phyloP scores from a whole-genome alignment of 1,140 invertebrate genomes.

The Bombus ignitus region DNA sequence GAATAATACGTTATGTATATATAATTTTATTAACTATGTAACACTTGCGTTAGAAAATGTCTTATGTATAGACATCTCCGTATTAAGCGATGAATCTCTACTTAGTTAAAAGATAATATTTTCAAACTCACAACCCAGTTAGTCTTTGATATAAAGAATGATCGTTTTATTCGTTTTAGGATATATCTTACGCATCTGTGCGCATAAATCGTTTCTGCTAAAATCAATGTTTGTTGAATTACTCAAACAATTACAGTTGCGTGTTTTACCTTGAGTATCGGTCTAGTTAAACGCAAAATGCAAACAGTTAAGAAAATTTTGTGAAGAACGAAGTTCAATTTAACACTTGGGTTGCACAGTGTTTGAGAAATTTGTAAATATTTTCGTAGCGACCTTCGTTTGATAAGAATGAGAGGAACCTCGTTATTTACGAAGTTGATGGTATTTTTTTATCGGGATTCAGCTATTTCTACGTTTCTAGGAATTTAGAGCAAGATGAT shows the following conservation, averaged over 20 bases:
- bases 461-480: background rate
- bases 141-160: background rate
- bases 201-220: background rate
- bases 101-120: background rate
- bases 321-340: too few species aligned
- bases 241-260: background rate
- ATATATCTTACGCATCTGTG: background rate
- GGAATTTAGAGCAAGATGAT: background rate
- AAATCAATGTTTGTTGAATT: constrained; percentile 1
- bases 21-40: too few species aligned
- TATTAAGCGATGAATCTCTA: background rate
- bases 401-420: background rate
- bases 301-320: background rate
- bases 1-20: background rate
- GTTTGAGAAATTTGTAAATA: background rate
- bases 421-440: background rate
- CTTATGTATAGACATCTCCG: too few species aligned
- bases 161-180: background rate
- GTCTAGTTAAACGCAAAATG: background rate
- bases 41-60: too few species aligned
- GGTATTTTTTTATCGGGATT: background rate
- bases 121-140: background rate
- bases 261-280: background rate
- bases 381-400: background rate
- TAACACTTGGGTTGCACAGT: background rate